Evolutionary conservation across 2,797 vertebrate genomes (phyloP), one percentile per base, ranked within the genome.

Genomic region (Channallabes apus): DNA sequence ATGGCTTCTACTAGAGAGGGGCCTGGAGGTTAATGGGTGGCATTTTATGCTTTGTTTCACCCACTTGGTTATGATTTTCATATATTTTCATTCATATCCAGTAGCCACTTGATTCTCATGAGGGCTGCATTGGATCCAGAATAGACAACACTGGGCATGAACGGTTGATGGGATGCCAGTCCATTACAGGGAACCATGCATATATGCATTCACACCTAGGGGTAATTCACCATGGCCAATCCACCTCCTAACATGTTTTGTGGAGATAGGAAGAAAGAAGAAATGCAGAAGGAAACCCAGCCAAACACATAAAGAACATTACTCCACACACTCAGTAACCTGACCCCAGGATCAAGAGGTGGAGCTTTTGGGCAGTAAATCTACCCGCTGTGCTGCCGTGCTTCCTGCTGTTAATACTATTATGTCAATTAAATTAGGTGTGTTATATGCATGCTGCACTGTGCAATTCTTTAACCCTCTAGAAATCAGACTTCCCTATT

Each of bases 1-100:
- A 94, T 46, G 20, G 77, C 68, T 83, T 38, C 27, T 64, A 58
- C 78, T 46, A 78, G 15, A 79, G 58, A 61, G 46, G 14, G 46
- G 9, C n/a, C 69, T 58, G 41, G 51, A 78, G 59, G 84, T 86
- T 67, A 85, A 38, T 59, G 18, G 54, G 4, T 59, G 69, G 3
- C 41, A 61, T 75, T 77, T 56, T 62, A 22, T 32, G 73, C 32
- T n/a, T 32, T 78, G 54, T 82, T 87, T 62, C 24, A 76, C 58
- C 78, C 79, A 82, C 56, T 81, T 77, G 58, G 35, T 76, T 46
- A 38, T 38, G 29, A 29, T 20, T 77, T 77, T 77, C 20, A 77
- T 35, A 77, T 35, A 59, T 77, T 77, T 77, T 77, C 18, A 58
- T 24, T 59, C 6, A 78, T 59, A 1, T 54, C 51, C 72, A 20